Evolutionary conservation across 2,888 invertebrate species (phyloP).

Genomic region (Amitus sp.): DNA sequence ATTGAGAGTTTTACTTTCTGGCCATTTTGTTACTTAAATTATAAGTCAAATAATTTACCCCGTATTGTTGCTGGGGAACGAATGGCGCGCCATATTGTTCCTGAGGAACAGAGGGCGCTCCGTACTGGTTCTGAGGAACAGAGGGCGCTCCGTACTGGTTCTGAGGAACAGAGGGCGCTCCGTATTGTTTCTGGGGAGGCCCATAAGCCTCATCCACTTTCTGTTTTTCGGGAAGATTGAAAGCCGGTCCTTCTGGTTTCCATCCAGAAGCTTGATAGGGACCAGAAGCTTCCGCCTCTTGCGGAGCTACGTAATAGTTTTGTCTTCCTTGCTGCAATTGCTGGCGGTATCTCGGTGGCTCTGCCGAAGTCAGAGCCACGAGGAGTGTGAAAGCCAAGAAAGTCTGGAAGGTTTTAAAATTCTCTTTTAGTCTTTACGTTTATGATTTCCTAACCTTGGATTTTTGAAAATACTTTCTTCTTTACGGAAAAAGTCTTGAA

Average conservation of each 20-base stretch:
- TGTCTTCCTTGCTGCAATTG: constrained; percentile 47
- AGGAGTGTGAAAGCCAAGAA: constrained; percentile 60
- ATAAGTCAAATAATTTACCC: no score
- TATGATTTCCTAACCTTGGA: no score
- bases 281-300: constrained; percentile 44
- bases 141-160: constrained; percentile 32
- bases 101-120: constrained; percentile 38
- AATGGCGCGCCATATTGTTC: constrained; percentile 32
- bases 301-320: constrained; percentile 57
- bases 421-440: no score
- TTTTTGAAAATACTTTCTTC: no score
- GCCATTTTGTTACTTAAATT: no score
- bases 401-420: constrained; percentile 53
- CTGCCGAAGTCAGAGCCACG: constrained; percentile 63
- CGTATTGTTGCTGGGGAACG: constrained; percentile 43
- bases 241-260: constrained; percentile 65
- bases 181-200: constrained; percentile 46
- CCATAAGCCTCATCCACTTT: constrained; percentile 54
- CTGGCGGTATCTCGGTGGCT: constrained; percentile 63
- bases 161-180: constrained; percentile 28
- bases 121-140: constrained; percentile 42
- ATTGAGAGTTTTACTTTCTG: no score
- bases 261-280: constrained; percentile 66
- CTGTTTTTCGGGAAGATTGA: constrained; percentile 62
- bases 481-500: no score